Base-by-base conservation (phyloP, 2,113 vertebrate species). In the Sclerurus mexicanus region DNA sequence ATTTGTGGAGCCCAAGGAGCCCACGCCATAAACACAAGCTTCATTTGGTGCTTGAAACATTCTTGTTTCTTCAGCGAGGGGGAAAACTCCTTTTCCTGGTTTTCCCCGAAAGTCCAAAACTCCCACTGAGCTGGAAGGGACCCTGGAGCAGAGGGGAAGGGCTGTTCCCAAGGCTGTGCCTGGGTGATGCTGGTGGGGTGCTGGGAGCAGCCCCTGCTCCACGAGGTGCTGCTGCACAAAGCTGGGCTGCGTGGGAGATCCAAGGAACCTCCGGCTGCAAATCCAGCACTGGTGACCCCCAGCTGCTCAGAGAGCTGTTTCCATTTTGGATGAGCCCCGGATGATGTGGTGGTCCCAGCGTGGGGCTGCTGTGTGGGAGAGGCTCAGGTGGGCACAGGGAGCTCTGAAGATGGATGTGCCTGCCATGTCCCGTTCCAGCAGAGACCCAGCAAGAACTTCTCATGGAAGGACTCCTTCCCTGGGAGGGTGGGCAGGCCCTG, bases 21-120 rank as follows among this genome's bases (percentile, higher is more conserved):
- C 28, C 18, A 1, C 1, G 1, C 16, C 10, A 1, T 35, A 14
- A 27, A 30, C 33, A 2, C 0, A 1, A 46, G 30, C 66, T 37
- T 17, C 1, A 0, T 1, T 14, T 27, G 33, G 19, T 46, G 55
- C 21, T 53, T 24, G 33, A 1, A 4, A 17, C 2, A 0, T 4
- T 40, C 33, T 4, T 23, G 35, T 27, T 62, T 21, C 27, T 42
- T 5, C 58, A 40, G 33, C 3, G 78, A n/a, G 50, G 55, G 39
- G 64, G n/a, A 12, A 69, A 53, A 25, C 3, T 25, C 66, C 25
- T 1, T 37, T 63, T 50, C 18, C 25, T 40, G 25, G 6, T 23
- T 75, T 81, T 44, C 55, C 60, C 62, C 49, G 5, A 19, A 69
- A 87, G 55, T 44, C 21, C n/a, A 0, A 3, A 58, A 16, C 3